phyloP scores from a whole-genome alignment of 2,113 vertebrate genomes.

The Sitta europaea region DNA sequence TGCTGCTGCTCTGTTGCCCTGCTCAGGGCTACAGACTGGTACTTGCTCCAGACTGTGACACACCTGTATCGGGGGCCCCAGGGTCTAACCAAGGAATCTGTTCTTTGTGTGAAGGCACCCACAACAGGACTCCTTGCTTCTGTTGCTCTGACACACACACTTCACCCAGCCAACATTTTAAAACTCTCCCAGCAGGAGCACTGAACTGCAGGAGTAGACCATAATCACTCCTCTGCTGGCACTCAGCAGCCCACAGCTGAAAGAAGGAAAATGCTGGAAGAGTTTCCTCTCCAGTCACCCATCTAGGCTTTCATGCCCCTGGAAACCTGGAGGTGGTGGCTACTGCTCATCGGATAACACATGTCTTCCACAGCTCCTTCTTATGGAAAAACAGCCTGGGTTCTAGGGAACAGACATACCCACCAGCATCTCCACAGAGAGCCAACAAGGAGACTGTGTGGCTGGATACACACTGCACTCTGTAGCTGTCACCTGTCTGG shows the following conservation, averaged over 20 bases:
- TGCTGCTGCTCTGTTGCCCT: background rate
- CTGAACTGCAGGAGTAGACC: background rate
- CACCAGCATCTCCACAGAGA: background rate
- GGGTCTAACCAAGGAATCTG: background rate
- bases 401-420: background rate
- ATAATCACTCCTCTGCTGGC: background rate
- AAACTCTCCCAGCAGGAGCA: background rate
- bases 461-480: fast-evolving
- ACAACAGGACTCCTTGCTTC: fast-evolving
- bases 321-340: background rate
- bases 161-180: background rate
- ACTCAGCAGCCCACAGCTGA: background rate
- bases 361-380: background rate
- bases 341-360: background rate
- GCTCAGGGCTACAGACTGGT: background rate
- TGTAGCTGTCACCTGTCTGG: background rate
- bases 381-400: background rate
- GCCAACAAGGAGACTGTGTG: background rate
- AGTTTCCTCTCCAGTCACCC: background rate
- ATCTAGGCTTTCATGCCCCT: background rate
- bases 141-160: background rate
- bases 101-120: background rate
- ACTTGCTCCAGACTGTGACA: background rate
- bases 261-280: background rate
- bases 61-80: background rate